phyloP scores from a whole-genome alignment of 2,113 vertebrate genomes.

The Eretmodus cyanostictus region DNA sequence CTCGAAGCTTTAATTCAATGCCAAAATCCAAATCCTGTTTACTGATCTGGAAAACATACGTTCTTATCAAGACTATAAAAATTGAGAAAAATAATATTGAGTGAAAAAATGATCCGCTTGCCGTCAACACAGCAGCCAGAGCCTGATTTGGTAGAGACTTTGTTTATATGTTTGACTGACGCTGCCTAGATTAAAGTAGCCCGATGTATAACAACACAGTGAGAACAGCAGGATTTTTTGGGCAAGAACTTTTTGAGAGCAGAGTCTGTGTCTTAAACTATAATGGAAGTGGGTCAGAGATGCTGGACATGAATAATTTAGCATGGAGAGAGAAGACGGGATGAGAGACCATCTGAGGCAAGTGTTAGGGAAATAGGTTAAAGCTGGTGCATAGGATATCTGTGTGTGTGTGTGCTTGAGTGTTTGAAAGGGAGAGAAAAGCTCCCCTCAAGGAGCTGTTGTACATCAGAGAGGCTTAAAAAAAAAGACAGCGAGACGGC shows the following conservation, averaged over 20 bases:
- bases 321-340: conserved; percentile 17
- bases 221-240: conserved; percentile 9
- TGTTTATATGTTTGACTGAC: neutral
- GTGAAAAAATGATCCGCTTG: neutral
- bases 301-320: conserved; percentile 55
- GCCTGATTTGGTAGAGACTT: neutral
- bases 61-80: neutral
- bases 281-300: conserved; percentile 53
- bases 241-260: neutral
- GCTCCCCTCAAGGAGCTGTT: conserved; percentile 64
- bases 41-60: neutral
- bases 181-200: neutral
- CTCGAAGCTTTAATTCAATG: neutral
- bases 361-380: conserved; percentile 53
- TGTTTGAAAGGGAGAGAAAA: conserved; percentile 33
- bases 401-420: neutral
- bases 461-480: conserved; percentile 60
- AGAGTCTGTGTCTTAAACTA: conserved; percentile 23
- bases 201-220: neutral
- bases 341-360: conserved; percentile 39
- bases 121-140: neutral
- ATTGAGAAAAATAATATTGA: neutral
- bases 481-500: conserved; percentile 39
- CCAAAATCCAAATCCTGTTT: conserved; percentile 13
- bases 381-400: conserved; percentile 41